Evolutionary conservation across 2,888 invertebrate genomes (phyloP).

Genomic region (Polydrusus cervinus): DNA sequence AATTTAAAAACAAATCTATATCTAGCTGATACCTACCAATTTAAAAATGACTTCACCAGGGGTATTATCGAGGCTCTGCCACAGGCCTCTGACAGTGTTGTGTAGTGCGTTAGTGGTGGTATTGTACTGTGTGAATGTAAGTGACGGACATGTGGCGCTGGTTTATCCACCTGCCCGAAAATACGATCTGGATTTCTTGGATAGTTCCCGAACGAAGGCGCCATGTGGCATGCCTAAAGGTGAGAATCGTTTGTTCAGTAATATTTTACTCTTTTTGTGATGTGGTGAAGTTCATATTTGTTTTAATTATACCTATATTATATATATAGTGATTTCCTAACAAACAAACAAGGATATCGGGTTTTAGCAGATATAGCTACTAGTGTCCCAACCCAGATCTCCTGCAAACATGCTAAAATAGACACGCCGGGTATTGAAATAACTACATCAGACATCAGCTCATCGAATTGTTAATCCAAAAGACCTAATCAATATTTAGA

Average conservation of each 20-base stretch:
- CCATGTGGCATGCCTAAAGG: slow-evolving; percentile 98
- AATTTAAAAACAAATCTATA: not conserved
- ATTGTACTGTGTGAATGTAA: slow-evolving; percentile 29
- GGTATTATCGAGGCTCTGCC: slow-evolving; percentile 17
- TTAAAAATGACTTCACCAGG: slow-evolving; percentile 24
- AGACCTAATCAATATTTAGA: too few relatives aligned
- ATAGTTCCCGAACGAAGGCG: slow-evolving; percentile 89
- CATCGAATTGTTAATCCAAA: too few relatives aligned
- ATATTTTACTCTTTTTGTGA: slow-evolving; percentile 56
- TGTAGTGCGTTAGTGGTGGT: slow-evolving; percentile 29
- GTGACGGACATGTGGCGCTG: slow-evolving; percentile 82
- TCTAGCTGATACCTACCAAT: not conserved
- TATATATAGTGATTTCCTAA: too few relatives aligned
- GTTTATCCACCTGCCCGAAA: slow-evolving; percentile 92
- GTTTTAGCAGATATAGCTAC: too few relatives aligned
- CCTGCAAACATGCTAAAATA: too few relatives aligned
- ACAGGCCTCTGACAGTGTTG: slow-evolving; percentile 30
- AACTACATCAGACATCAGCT: too few relatives aligned
- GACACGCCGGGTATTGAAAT: too few relatives aligned
- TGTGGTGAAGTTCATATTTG: too few relatives aligned
- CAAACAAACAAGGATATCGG: too few relatives aligned
- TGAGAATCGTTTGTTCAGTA: slow-evolving; percentile 70
- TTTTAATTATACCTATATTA: too few relatives aligned
- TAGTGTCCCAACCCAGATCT: too few relatives aligned
- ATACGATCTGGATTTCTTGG: slow-evolving; percentile 93